Base-by-base conservation (phyloP, 2,797 vertebrate genomes). In the Loris lydekkerianus region DNA sequence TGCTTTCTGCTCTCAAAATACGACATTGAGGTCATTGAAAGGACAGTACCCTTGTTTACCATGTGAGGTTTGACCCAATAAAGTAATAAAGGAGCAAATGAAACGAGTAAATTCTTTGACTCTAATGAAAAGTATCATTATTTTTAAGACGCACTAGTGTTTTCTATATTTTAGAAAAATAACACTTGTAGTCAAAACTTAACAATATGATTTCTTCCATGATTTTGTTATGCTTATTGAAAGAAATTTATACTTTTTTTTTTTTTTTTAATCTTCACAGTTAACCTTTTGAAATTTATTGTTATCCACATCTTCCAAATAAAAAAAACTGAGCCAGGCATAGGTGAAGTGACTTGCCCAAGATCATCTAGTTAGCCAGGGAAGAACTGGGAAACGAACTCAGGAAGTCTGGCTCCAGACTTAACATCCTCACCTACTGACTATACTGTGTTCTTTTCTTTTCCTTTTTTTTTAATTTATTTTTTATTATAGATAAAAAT, bases 41-140 rank as follows among this genome's bases (percentile, higher is more conserved):
- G 29, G 3, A 29, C 20, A 37, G 34, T 27, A 60, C 0, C 18
- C 29, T 15, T 56, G 25, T 73, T 61, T 14, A 43, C 7, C 14
- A 3, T 23, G 77, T 49, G 73, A 3, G 9, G 0, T 86, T 89
- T 86, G 34, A 93, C 17, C 11, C 27, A 72, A 15, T 31, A 81
- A 83, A 96, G 40, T 86, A 73, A 75, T 58, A 70, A 43, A n/a
- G n/a, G n/a, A n/a, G n/a, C n/a, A n/a, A n/a, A n/a, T n/a, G n/a
- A n/a, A n/a, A n/a, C n/a, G n/a, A 29, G 7, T 20, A 87, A 94
- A 91, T 85, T 73, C 17, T 58, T 86, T 90, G 37, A 85, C 49
- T 93, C 15, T 21, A 67, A 72, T 7, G 11, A 78, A 88, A 91
- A 37, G 4, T 0, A 34, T 2, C 10, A 63, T 90, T 85, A 63